Evolutionary conservation across 2,113 vertebrate species (phyloP), one percentile per base, ranked within the genome.

Genomic region (Epinephelus cyanopodus): DNA sequence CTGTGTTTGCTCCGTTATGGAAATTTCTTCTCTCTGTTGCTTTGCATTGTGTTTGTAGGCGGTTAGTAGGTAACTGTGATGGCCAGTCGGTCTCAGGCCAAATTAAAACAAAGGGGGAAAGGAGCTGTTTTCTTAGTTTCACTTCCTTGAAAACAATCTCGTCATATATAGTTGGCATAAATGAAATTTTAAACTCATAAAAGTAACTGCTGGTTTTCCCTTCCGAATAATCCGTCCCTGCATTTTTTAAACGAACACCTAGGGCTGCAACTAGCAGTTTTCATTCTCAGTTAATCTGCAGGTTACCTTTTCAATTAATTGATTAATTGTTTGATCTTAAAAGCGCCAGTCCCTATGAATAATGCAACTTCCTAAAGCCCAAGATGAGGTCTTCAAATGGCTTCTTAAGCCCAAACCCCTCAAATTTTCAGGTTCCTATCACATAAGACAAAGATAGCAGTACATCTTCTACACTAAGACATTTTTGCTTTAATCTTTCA

Each of bases 1-100:
- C 78, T 70, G 68, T 47, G 67, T 45, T 50, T 12, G 58, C 39
- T 64, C 56, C 13, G 23, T 79, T 37, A 50, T 52, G 45, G 68
- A 81, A 67, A 68, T 68, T 6, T 33, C 27, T 33, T 27, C 14
- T 33, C 47, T 74, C 10, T 15, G 39, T 33, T 25, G 9, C 13
- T 68, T 47, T 45, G 19, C 15, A 2, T 62, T 63, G 68, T 75
- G 81, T 53, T 65, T 25, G n/a, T 27, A 23, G 18, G 39, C 9
- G 14, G 21, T 39, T 13, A 33, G 27, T 13, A 33, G 67, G 54
- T 15, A 8, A 23, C 37, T 66, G 23, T 79, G 62, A 75, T 64
- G 45, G 18, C 79, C 17, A 65, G 33, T 21, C 9, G 19, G 53
- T 47, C 61, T 65, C 21, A 63, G 7, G 23, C 21, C 9, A 68